These are phyloP conservation scores for Drosophila chauvacae DNA, from an alignment of 1,140 invertebrate species.

Conservation along the genomic window DNA sequence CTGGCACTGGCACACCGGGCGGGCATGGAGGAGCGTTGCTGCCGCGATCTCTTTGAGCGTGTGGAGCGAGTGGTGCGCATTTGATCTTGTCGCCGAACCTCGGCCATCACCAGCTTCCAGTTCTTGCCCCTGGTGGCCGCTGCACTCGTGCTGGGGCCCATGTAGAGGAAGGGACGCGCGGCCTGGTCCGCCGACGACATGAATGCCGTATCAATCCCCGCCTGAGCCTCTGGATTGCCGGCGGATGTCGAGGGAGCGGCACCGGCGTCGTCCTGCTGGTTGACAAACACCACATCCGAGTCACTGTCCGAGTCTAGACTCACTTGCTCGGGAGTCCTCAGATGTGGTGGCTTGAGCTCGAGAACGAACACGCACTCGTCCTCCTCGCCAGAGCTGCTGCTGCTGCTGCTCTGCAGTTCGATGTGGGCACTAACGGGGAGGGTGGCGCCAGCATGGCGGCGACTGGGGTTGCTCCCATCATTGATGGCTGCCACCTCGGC, in stretches of 20 bases:
- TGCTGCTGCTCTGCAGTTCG: constrained; percentile 72
- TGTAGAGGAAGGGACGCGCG: constrained; percentile 26
- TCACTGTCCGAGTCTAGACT: constrained; percentile 86
- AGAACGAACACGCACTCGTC: constrained; percentile 82
- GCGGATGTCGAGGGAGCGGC: background rate
- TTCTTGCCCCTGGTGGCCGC: constrained; percentile 63
- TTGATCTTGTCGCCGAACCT: constrained; percentile 49
- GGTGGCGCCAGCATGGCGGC: constrained; percentile 58
- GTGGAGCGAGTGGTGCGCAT: constrained; percentile 15
- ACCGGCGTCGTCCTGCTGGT: constrained; percentile 50
- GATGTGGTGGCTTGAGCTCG: constrained; percentile 86
- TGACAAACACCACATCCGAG: constrained; percentile 86
- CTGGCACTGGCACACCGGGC: constrained; percentile 16
- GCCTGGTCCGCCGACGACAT: background rate
- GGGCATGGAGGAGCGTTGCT: constrained; percentile 5
- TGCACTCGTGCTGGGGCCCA: constrained; percentile 77
- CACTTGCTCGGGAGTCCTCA: constrained; percentile 86
- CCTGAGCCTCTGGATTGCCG: background rate
- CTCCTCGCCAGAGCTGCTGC: constrained; percentile 59
- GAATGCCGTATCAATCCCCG: constrained; percentile 11
- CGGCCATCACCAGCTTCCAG: constrained; percentile 60
- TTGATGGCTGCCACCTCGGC: constrained; percentile 73
- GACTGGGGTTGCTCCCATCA: constrained; percentile 52
- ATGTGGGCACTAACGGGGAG: constrained; percentile 73
- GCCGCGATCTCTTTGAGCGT: constrained; percentile 29